A percentile compares a stretch with the other conserved stretches of the same genome.
phyloP scores from a whole-genome alignment of 2,797 vertebrate genomes.

The Enteromius anoplus region DNA sequence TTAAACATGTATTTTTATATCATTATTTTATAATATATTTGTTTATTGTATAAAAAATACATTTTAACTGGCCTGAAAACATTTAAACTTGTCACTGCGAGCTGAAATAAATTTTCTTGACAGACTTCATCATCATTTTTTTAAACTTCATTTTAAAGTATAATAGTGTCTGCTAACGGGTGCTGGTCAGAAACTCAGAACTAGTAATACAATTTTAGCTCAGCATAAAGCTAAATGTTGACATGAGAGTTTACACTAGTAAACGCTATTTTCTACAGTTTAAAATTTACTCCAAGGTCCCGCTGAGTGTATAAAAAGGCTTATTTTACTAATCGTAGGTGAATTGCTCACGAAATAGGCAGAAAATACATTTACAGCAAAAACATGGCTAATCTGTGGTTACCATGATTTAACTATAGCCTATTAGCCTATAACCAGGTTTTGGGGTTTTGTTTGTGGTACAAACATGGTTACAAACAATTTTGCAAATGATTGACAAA shows the following conservation, averaged over 20 bases:
- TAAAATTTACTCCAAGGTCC: background rate
- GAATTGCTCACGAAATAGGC: background rate
- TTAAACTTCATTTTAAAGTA: background rate
- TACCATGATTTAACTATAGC: background rate
- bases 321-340: background rate
- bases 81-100: background rate
- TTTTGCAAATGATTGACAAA: background rate
- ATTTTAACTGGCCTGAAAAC: background rate
- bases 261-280: background rate
- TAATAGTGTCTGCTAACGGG: background rate
- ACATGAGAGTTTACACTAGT: background rate
- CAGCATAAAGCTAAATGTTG: background rate
- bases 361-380: background rate
- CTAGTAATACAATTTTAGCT: background rate
- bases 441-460: background rate
- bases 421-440: background rate
- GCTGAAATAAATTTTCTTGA: background rate
- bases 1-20: no score
- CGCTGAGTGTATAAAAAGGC: background rate
- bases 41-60: no score
- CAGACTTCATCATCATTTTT: background rate
- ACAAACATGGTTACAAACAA: background rate
- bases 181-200: no score
- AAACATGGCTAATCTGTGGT: background rate
- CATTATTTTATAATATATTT: no score